Evolutionary conservation across 2,888 invertebrate species (phyloP), one percentile per base, ranked within the genome.

Genomic region (Penaeus monodon): DNA sequence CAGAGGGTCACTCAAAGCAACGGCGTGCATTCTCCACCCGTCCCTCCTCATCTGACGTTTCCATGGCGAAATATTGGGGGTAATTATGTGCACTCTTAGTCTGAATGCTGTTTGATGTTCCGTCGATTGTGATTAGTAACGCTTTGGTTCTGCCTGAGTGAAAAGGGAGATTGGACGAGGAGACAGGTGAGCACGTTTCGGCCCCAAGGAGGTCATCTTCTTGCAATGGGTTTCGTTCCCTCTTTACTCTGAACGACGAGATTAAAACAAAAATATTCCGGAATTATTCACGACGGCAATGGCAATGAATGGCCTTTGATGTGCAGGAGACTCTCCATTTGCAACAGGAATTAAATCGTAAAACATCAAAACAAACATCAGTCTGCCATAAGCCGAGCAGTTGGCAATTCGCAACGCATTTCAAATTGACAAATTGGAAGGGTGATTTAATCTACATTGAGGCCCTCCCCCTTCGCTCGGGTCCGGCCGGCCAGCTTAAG

Each of bases 401-500:
- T 20, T 57, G 57, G 57, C 44, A 63, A 78, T 84, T 78, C 70
- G 77, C 78, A 68, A 78, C 84, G 84, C 84, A 68, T 84, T 78
- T 68, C 66, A 49, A 57, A 66, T 78, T 84, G 84, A 84, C 84
- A 84, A 84, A 84, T 84, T 84, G 84, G 78, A 68, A 33, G 20
- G 84, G 63, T 84, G 84, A 78, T 78, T 77, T 78, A 84, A 84
- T 84, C 84, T 84, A 49, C 68, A 66, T 70, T 57, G 78, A 66
- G 38, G 66, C 57, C 84, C 84, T 38, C 79, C 85, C 73, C 66
- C 70, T 27, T 29, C 64, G 33, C 63, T 38, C 76, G 20, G 29
- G 44, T 49, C 38, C 12, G 57, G 57, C 57, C 17, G 17, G 57
- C 57, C 38, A 78, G 85, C 79, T 79, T 64, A 85, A 85, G 85